Evolutionary conservation across 2,797 vertebrate species (phyloP).

Genomic region (Silurus lanzhouensis): DNA sequence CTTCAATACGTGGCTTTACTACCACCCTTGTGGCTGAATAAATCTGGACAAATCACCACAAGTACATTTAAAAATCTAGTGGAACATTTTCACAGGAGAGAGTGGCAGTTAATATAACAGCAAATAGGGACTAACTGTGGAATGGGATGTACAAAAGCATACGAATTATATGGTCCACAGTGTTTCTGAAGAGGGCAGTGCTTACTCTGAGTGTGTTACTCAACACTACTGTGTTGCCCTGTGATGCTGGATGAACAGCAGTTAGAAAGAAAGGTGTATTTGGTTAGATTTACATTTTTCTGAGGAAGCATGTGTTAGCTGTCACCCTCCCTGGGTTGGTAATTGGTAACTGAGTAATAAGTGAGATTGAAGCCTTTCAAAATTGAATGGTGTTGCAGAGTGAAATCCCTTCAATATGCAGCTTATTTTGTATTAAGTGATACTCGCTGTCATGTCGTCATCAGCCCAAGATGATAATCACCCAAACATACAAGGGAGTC

Average conservation of each 20-base stretch:
- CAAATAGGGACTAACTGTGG: no score
- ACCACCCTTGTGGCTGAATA: no score
- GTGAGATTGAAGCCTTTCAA: neutral
- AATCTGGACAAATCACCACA: no score
- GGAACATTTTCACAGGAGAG: no score
- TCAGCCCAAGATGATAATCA: neutral
- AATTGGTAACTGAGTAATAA: neutral
- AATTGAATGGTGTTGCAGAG: neutral
- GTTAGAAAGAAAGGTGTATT: no score
- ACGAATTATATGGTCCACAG: no score
- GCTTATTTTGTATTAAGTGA: neutral
- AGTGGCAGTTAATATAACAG: no score
- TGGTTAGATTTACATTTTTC: neutral
- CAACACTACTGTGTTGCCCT: neutral
- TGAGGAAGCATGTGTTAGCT: neutral
- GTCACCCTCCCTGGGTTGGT: neutral
- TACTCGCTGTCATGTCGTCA: neutral
- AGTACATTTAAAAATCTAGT: no score
- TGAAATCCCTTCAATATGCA: neutral
- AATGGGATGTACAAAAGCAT: no score
- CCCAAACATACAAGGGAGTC: neutral
- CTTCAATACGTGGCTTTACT: no score
- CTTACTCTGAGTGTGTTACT: neutral
- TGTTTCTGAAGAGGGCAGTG: neutral
- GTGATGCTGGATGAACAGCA: neutral